Evolutionary conservation across 2,797 vertebrate species (phyloP).

Genomic region (Poeciliopsis infans): DNA sequence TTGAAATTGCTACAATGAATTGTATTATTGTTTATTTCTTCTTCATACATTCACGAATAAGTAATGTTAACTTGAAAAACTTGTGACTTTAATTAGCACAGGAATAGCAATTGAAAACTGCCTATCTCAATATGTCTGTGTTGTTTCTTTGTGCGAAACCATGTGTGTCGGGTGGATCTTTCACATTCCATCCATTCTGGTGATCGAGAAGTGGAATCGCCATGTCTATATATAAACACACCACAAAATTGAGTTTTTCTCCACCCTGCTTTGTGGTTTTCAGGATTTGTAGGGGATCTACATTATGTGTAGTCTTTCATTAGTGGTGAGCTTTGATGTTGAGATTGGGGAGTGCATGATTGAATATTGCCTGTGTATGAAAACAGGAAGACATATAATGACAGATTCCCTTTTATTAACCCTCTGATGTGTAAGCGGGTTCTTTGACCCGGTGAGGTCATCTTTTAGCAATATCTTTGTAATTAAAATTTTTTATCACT

Average conservation of each 20-base stretch:
- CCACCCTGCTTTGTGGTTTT: conserved; percentile 62
- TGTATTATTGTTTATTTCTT: neutral
- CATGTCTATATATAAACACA: conserved; percentile 67
- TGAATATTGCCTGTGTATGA: conserved; percentile 66
- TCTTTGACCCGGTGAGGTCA: too few species aligned
- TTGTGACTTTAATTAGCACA: neutral
- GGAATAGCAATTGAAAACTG: neutral
- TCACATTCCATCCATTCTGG: conserved; percentile 70
- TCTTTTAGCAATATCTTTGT: too few species aligned
- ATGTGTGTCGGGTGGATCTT: conserved; percentile 35
- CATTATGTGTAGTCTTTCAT: conserved; percentile 65
- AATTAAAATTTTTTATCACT: too few species aligned
- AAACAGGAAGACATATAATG: conserved; percentile 61
- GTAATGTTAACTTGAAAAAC: neutral
- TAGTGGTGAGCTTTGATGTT: conserved; percentile 73
- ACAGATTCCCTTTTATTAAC: conserved; percentile 54
- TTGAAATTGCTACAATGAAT: neutral
- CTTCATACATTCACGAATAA: neutral
- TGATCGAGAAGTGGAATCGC: conserved; percentile 63
- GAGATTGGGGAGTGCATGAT: conserved; percentile 69
- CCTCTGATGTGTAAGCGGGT: too few species aligned
- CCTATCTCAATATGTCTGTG: neutral
- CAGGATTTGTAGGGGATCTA: conserved; percentile 55
- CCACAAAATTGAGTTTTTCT: conserved; percentile 69
- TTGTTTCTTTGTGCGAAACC: neutral